Percentiles rank a stretch among this genome's conserved stretches.
Conservation (phyloP, 2,888 invertebrate species). For the Galerucella calmariensis region DNA sequence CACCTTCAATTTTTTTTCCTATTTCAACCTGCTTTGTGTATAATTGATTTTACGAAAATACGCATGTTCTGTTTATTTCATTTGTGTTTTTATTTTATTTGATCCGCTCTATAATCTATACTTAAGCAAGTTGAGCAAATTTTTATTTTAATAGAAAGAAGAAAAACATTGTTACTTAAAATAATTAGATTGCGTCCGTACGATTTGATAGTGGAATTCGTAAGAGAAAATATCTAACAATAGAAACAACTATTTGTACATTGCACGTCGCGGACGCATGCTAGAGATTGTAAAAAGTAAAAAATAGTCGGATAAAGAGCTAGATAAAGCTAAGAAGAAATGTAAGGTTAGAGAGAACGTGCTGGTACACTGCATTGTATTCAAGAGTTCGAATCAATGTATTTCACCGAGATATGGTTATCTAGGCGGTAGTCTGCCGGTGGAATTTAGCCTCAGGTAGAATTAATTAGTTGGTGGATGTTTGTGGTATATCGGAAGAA, state of each 20-base stretch:
- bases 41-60: no score
- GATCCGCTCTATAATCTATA: no score
- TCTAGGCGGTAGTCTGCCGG: conserved; percentile 26
- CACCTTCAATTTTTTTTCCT: no score
- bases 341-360: conserved; percentile 26
- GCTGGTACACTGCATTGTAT: conserved; percentile 28
- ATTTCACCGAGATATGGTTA: conserved; percentile 19
- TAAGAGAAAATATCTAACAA: not conserved
- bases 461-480: conserved; percentile 29
- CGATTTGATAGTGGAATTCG: not conserved
- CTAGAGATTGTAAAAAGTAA: conserved; percentile 10
- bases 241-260: conserved; percentile 5
- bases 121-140: no score
- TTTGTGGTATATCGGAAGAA: conserved; percentile 16
- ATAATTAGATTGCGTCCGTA: not conserved
- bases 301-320: conserved; percentile 4
- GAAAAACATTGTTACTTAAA: not conserved
- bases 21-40: no score
- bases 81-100: no score
- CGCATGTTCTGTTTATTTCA: no score
- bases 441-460: conserved; percentile 20
- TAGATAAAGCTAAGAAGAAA: conserved; percentile 15
- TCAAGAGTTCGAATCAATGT: conserved; percentile 23
- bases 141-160: no score
- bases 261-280: conserved; percentile 16